Evolutionary conservation across 2,888 invertebrate genomes (phyloP).

Genomic region (Plusia festucae): DNA sequence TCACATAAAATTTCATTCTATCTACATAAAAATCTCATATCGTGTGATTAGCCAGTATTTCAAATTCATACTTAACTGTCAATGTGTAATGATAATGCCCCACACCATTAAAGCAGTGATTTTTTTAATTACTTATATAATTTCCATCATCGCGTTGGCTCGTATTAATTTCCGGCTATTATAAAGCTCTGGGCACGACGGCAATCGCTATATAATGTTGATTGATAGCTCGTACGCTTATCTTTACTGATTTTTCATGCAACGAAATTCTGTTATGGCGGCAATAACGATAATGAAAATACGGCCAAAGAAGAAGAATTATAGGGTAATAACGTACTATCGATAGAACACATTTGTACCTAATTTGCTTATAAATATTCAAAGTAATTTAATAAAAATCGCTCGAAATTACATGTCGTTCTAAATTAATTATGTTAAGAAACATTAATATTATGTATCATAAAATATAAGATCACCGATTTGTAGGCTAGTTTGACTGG

Average conservation of each 20-base stretch:
- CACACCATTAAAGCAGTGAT: slow-evolving; percentile 58
- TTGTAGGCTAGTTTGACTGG: slow-evolving; percentile 25
- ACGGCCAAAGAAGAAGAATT: slow-evolving; percentile 64
- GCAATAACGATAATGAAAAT: slow-evolving; percentile 76
- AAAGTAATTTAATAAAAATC: slow-evolving; percentile 49
- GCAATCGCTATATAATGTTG: slow-evolving; percentile 82
- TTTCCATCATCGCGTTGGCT: slow-evolving; percentile 67
- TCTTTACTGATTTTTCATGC: slow-evolving; percentile 79
- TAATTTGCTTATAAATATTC: slow-evolving; percentile 61
- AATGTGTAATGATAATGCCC: slow-evolving; percentile 57
- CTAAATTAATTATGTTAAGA: slow-evolving; percentile 54
- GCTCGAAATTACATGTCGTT: slow-evolving; percentile 39
- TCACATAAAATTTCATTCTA: slow-evolving; percentile 8
- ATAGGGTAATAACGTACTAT: slow-evolving; percentile 65
- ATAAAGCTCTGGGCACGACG: slow-evolving; percentile 64
- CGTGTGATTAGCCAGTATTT: slow-evolving; percentile 27
- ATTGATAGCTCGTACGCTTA: slow-evolving; percentile 75
- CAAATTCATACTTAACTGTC: slow-evolving; percentile 28
- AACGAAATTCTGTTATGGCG: slow-evolving; percentile 69
- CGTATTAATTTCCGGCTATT: slow-evolving; percentile 79
- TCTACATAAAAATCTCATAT: slow-evolving; percentile 15
- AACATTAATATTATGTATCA: slow-evolving; percentile 34
- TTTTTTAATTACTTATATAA: slow-evolving; percentile 71
- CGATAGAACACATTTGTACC: slow-evolving; percentile 59
- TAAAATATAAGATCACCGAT: slow-evolving; percentile 46